Conservation (phyloP, 53 echinoderm and acorn worm genomes). For the Zoroaster sp. region DNA sequence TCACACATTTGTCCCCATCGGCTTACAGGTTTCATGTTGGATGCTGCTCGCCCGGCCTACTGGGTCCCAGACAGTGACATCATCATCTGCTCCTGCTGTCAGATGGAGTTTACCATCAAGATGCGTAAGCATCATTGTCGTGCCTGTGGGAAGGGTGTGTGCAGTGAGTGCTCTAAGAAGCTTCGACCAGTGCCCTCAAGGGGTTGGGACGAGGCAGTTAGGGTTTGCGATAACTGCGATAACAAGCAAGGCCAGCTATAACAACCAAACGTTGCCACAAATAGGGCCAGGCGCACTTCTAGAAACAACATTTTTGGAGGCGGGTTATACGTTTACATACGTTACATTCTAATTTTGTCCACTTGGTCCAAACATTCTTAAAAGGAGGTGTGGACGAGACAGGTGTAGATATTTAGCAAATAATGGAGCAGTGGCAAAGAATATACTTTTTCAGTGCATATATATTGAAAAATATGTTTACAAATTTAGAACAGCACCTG, state of each 20-base stretch:
- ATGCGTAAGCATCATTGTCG: slow-evolving; percentile 90
- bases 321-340: no score
- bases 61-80: slow-evolving; percentile 94
- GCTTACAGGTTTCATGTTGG: slow-evolving; percentile 70
- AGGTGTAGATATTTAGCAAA: no score
- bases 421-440: no score
- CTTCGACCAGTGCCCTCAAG: slow-evolving; percentile 85
- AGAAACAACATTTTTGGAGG: no score
- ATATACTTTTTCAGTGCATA: no score
- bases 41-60: slow-evolving; percentile 94
- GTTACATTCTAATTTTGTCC: no score
- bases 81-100: slow-evolving; percentile 75
- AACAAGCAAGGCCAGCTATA: slow-evolving; percentile 75
- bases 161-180: slow-evolving; percentile 75
- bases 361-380: no score
- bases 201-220: slow-evolving; percentile 94
- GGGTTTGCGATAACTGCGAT: slow-evolving; percentile 80
- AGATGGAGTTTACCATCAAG: slow-evolving; percentile 77
- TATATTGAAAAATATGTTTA: no score
- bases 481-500: no score
- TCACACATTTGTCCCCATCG: neutral
- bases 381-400: no score
- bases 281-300: no score
- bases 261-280: no score
- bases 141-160: slow-evolving; percentile 89